Evolutionary conservation across 64 coral and sea anemone genomes (phyloP).

Genomic region (Astreopora myriophthalma): DNA sequence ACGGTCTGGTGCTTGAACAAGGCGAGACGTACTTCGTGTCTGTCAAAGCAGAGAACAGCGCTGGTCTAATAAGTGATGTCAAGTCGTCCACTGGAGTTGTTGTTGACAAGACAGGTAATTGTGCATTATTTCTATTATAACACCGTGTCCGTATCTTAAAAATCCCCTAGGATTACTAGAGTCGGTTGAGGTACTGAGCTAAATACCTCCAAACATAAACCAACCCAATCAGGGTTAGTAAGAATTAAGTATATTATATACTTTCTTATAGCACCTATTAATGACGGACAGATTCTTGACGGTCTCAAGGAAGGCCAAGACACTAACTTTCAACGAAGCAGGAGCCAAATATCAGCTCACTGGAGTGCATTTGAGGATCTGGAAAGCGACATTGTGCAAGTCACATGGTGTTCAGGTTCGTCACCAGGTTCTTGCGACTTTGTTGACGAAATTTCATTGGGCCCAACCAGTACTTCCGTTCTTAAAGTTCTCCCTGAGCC

Average conservation of each 20-base stretch:
- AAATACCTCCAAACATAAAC: neutral
- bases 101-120: constrained; percentile 87
- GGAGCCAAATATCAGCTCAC: constrained; percentile 62
- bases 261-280: constrained; percentile 35
- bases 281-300: constrained; percentile 45
- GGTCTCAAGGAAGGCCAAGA: constrained; percentile 71
- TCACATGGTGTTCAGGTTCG: constrained; percentile 87
- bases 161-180: too few relatives aligned
- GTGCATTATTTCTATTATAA: neutral
- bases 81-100: constrained; percentile 74
- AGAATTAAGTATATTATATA: neutral
- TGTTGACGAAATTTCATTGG: neutral
- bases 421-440: constrained; percentile 69
- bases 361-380: constrained; percentile 85
- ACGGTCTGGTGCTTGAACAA: neutral
- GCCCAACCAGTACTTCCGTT: constrained; percentile 24
- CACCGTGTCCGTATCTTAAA: too few relatives aligned
- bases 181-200: too few relatives aligned
- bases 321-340: constrained; percentile 69
- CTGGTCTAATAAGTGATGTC: constrained; percentile 58
- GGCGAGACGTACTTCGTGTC: constrained; percentile 54
- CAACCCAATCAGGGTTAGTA: neutral
- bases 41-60: constrained; percentile 35
- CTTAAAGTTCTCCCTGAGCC: constrained; percentile 26
- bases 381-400: constrained; percentile 87